Percentiles rank a stretch among this genome's conserved stretches.
Evolutionary conservation across 2,888 invertebrate species (phyloP).

Genomic region (Nesidiocoris tenuis): DNA sequence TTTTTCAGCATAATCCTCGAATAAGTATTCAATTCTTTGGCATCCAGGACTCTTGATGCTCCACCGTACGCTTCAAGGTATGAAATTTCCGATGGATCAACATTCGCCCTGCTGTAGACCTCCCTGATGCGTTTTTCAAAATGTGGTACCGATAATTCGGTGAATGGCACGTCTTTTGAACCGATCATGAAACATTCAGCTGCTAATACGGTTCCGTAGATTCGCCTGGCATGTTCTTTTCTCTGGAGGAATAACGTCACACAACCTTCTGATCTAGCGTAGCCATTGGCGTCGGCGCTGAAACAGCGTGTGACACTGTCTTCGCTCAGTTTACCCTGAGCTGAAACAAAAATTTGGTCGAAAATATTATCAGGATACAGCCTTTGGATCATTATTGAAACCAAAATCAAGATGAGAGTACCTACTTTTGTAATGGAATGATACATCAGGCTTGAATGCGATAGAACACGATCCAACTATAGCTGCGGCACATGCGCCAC

Average conservation of each 20-base stretch:
- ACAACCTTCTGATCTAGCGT: constrained; percentile 57
- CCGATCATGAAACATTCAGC: background rate
- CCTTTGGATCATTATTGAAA: too few species aligned
- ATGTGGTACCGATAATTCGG: background rate
- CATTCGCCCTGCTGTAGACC: constrained; percentile 40
- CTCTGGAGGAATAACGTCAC: constrained; percentile 56
- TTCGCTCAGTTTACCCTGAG: background rate
- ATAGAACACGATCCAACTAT: constrained; percentile 58
- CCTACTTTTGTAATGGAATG: constrained; percentile 6
- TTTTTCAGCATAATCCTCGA: constrained; percentile 45
- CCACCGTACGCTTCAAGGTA: constrained; percentile 49
- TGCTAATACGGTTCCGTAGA: constrained; percentile 58
- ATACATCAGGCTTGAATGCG: background rate
- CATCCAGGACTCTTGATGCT: constrained; percentile 47
- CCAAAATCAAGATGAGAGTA: too few species aligned
- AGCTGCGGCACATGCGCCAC: constrained; percentile 58
- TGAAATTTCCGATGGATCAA: constrained; percentile 46
- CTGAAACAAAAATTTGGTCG: background rate
- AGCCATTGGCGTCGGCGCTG: constrained; percentile 54
- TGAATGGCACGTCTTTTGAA: background rate
- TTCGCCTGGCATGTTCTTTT: constrained; percentile 54
- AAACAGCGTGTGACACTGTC: background rate
- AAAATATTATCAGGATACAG: too few species aligned
- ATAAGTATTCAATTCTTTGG: constrained; percentile 47
- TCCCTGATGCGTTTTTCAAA: constrained; percentile 30